Base-by-base conservation (phyloP, 2,888 invertebrate genomes). In the Gerris lacustris region DNA sequence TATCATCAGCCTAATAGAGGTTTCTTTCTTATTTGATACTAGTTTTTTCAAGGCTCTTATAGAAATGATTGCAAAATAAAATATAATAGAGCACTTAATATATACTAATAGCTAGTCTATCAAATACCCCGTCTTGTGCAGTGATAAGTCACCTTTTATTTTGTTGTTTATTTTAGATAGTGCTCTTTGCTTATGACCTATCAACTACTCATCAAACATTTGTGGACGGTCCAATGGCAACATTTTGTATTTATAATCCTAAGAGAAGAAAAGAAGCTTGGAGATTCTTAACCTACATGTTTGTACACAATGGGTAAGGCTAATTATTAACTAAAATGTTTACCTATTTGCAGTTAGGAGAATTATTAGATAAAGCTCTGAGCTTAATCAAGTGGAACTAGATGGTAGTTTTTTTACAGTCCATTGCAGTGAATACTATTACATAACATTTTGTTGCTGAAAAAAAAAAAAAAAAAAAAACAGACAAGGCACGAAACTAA, bases 201-300 rank as follows among this genome's bases (percentile, higher is more conserved):
- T 76, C 74, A 18, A 67, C 70, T 17, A 71, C 72, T 18, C 74
- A 72, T 31, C 81, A 80, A 63, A 83, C 82, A 79, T 83, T 78
- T 11, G 85, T 80, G 78, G 87, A 88, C 45, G 93, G 95, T 0
- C 92, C 94, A 0, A 86, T 91, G 55, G 89, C 92, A 7, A 87
- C 87, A 69, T 80, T 89, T 5, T 88, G 96, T 75, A 93, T 97
- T 74, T 96, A 95, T 81, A 88, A 93, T 82, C 97, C 97, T 0
- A 84, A 87, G 73, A 87, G 87, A 78, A 85, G 96, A 73, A 84
- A 88, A 70, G 91, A 99, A 82, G 89, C 88, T 0, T 99, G 98
- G 98, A 84, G 98, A 77, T 98, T 89, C 80, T 77, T 96, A 67
- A 91, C 93, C 0, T 99, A 99, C 79, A 96, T 96, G 94, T 89